phyloP scores from a whole-genome alignment of 2,797 vertebrate genomes.

The Hippoglossus hippoglossus region DNA sequence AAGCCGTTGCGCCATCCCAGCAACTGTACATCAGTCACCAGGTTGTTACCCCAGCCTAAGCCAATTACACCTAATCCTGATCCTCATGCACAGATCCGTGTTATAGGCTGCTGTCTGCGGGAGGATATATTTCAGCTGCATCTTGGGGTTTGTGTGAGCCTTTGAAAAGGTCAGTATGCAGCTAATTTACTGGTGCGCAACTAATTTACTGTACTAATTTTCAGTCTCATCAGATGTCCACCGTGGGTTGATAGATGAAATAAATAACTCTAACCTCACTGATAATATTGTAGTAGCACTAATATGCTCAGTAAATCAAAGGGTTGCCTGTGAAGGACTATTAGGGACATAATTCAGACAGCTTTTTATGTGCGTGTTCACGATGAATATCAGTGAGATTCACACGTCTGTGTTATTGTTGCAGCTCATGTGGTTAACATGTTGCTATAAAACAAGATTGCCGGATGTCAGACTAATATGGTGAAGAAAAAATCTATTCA shows the following conservation, averaged over 20 bases:
- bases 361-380: conserved; percentile 18
- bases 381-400: conserved; percentile 18
- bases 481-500: neutral
- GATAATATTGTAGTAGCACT: conserved; percentile 38
- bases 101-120: conserved; percentile 30
- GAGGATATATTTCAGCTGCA: conserved; percentile 42
- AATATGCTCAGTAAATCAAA: conserved; percentile 45
- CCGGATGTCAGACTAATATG: neutral
- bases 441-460: conserved; percentile 18
- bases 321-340: conserved; percentile 40
- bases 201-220: conserved; percentile 66
- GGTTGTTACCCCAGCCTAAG: conserved; percentile 21
- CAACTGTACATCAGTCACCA: conserved; percentile 22
- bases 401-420: neutral
- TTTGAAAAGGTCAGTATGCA: conserved; percentile 61
- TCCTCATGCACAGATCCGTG: conserved; percentile 32
- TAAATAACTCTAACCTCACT: conserved; percentile 42
- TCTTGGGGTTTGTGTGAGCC: conserved; percentile 31
- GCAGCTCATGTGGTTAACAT: conserved; percentile 11
- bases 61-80: conserved; percentile 46
- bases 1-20: conserved; percentile 13
- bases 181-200: conserved; percentile 58
- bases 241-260: conserved; percentile 51
- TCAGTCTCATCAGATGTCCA: conserved; percentile 55
- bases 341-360: conserved; percentile 28